Conservation (phyloP, 2,888 invertebrate species). For the Athetis lepigone region DNA sequence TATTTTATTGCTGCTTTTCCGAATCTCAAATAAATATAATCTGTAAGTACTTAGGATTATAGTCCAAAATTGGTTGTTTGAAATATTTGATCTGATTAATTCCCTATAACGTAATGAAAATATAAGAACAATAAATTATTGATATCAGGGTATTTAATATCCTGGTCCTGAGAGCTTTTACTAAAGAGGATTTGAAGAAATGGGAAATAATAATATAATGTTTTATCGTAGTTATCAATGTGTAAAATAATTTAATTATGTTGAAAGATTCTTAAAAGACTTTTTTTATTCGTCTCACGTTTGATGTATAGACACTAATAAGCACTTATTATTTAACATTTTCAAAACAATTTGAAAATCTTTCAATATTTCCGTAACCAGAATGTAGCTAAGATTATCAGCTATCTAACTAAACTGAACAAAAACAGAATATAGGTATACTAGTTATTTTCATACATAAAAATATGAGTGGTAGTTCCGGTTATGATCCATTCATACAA, state of each 20-base stretch:
- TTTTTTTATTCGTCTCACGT: too few species aligned
- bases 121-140: constrained; percentile 45
- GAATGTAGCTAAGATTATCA: too few species aligned
- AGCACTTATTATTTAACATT: too few species aligned
- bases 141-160: constrained; percentile 39
- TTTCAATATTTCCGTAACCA: too few species aligned
- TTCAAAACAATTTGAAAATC: too few species aligned
- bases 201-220: too few species aligned
- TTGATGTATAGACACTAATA: too few species aligned
- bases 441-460: too few species aligned
- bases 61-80: constrained; percentile 16
- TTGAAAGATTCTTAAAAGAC: neutral
- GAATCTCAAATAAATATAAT: constrained; percentile 20
- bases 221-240: neutral
- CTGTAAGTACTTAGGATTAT: neutral
- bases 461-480: too few species aligned
- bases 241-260: neutral
- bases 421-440: too few species aligned
- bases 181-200: neutral
- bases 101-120: constrained; percentile 41
- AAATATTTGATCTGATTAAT: constrained; percentile 38
- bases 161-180: constrained; percentile 1
- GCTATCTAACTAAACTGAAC: too few species aligned
- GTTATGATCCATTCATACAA: too few species aligned
- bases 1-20: constrained; percentile 54